phyloP scores from a whole-genome alignment of 2,888 invertebrate genomes.

The Brachylomia viminalis region DNA sequence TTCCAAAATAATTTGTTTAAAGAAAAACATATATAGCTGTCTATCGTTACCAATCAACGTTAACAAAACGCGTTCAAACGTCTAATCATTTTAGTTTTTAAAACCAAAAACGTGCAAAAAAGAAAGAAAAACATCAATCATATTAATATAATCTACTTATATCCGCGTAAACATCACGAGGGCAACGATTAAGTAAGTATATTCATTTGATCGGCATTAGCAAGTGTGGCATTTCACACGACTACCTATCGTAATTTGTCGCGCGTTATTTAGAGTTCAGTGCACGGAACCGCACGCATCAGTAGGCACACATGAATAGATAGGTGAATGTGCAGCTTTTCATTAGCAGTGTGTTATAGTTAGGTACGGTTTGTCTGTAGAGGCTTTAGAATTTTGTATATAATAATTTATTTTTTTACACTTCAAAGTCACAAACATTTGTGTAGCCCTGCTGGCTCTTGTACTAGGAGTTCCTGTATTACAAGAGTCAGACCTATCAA shows the following conservation, averaged over 20 bases:
- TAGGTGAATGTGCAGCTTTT: constrained; percentile 61
- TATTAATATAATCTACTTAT: constrained; percentile 56
- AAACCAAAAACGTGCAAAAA: background rate
- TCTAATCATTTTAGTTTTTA: background rate
- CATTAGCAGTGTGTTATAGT: constrained; percentile 44
- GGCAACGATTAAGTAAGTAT: constrained; percentile 71
- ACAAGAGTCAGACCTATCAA: background rate
- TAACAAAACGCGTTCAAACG: background rate
- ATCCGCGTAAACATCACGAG: constrained; percentile 64
- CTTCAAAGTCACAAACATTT: background rate
- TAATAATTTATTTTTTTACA: background rate
- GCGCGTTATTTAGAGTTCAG: constrained; percentile 78
- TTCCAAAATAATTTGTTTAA: too few relatives aligned
- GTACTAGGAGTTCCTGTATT: background rate
- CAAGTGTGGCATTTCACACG: constrained; percentile 85
- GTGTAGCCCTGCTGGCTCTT: background rate
- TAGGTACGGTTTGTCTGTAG: background rate
- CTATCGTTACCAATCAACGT: too few relatives aligned
- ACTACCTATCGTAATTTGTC: constrained; percentile 82
- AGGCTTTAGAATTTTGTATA: background rate
- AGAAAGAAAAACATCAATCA: constrained; percentile 37
- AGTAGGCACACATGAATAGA: constrained; percentile 67
- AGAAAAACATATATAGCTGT: too few relatives aligned
- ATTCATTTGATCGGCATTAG: constrained; percentile 73
- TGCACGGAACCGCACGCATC: constrained; percentile 77